A percentile compares a stretch with the other conserved stretches of the same genome.
Conservation (phyloP, 1,140 invertebrate species). For the Anoplolepis gracilipes region DNA sequence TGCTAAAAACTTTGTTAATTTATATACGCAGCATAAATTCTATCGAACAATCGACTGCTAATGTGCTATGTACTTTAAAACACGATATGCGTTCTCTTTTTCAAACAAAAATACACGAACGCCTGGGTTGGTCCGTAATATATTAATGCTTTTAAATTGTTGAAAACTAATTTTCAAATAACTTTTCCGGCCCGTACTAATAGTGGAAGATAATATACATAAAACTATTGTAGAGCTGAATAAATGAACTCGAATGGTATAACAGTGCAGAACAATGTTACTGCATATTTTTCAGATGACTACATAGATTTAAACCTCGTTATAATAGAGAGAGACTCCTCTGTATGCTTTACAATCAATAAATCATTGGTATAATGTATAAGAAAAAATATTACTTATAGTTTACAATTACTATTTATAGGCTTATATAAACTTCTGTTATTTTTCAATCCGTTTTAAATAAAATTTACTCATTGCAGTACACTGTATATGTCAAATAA, state of each 20-base stretch:
- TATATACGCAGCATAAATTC: slow-evolving; percentile 11
- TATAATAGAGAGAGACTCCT: slow-evolving; percentile 41
- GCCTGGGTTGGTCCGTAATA: slow-evolving; percentile 68
- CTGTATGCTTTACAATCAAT: slow-evolving; percentile 54
- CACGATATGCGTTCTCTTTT: slow-evolving; percentile 26
- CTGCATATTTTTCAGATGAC: slow-evolving; percentile 48
- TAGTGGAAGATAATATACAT: slow-evolving; percentile 28
- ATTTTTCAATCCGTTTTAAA: slow-evolving; percentile 38
- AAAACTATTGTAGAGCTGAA: slow-evolving; percentile 38
- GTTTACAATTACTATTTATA: slow-evolving; percentile 39
- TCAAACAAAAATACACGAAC: slow-evolving; percentile 28
- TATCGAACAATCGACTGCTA: slow-evolving; percentile 34
- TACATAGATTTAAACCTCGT: slow-evolving; percentile 49
- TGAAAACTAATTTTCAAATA: slow-evolving; percentile 27
- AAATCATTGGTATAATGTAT: slow-evolving; percentile 51
- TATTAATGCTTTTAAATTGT: slow-evolving; percentile 53
- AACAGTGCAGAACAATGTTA: slow-evolving; percentile 23
- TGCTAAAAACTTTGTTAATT: slow-evolving; percentile 10
- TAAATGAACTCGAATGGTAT: slow-evolving; percentile 25
- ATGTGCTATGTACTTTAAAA: slow-evolving; percentile 39
- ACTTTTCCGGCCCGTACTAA: slow-evolving; percentile 51
- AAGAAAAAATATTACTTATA: slow-evolving; percentile 23
- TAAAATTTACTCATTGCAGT: background rate
- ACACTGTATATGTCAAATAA: background rate
- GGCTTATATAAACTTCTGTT: slow-evolving; percentile 25